These are phyloP conservation scores for Phataginus tricuspis DNA, from an alignment of 2,797 vertebrate species.

Conservation along the genomic window DNA sequence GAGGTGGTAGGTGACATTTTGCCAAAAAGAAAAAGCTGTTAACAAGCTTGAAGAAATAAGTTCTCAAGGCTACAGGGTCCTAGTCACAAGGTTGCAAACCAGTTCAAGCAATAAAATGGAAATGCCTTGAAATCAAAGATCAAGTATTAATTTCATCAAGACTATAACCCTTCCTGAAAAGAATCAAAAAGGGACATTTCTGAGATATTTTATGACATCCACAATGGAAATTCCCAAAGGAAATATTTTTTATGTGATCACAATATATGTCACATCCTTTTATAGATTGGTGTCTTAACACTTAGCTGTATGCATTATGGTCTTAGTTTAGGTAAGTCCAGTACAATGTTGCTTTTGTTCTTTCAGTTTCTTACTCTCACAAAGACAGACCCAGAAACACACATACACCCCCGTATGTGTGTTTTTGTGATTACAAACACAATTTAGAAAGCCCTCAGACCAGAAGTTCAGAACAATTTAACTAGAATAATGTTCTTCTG, in stretches of 20 bases:
- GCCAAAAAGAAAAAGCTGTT: constrained; percentile 20
- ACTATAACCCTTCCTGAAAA: neutral
- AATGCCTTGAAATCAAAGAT: neutral
- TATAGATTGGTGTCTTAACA: neutral
- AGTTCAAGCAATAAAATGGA: constrained; percentile 44
- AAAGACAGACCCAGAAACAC: neutral
- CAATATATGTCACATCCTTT: neutral
- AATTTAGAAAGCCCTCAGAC: constrained; percentile 9
- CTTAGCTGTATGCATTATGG: neutral
- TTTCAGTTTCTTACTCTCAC: neutral
- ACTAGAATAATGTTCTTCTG: neutral
- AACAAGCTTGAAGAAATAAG: constrained; percentile 27
- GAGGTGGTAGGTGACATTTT: neutral
- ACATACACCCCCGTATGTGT: neutral
- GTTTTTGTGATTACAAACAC: neutral
- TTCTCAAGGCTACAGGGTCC: neutral
- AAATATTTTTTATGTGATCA: constrained; percentile 22
- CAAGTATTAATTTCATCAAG: constrained; percentile 33
- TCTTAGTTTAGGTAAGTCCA: neutral
- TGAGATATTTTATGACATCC: constrained; percentile 44
- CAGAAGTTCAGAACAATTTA: constrained; percentile 13
- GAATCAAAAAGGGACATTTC: constrained; percentile 14
- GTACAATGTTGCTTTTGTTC: constrained; percentile 17
- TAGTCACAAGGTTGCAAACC: neutral
- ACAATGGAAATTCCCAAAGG: constrained; percentile 47